Evolutionary conservation across 2,888 invertebrate species (phyloP).

Genomic region (Thymelicus lineola): DNA sequence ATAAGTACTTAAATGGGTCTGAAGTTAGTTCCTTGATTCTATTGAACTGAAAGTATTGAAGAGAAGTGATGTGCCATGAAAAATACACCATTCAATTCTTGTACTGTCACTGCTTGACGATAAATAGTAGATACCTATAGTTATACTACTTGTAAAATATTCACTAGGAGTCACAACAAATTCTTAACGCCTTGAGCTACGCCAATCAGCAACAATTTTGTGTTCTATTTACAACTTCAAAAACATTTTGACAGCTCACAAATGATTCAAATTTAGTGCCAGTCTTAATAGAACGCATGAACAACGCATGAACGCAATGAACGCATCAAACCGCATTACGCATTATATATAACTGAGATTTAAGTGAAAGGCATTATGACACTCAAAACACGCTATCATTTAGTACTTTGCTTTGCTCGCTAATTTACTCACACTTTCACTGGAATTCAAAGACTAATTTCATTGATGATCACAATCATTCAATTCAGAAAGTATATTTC

Average conservation of each 20-base stretch:
- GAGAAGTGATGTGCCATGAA: not conserved
- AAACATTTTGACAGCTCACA: not conserved
- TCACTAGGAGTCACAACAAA: too few species aligned
- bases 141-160: too few species aligned
- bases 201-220: not conserved
- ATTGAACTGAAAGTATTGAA: not conserved
- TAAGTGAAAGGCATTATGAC: constrained; percentile 24
- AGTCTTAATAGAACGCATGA: too few species aligned
- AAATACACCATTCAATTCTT: not conserved
- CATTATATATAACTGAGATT: constrained; percentile 11
- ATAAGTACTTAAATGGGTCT: not conserved
- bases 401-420: constrained; percentile 34
- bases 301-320: constrained; percentile 22
- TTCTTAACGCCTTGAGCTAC: too few species aligned
- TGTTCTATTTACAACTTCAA: not conserved
- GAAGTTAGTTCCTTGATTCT: not conserved
- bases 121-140: too few species aligned
- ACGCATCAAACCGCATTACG: constrained; percentile 17
- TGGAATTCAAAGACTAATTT: constrained; percentile 40
- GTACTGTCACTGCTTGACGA: too few species aligned
- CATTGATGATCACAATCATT: constrained; percentile 38
- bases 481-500: constrained; percentile 43
- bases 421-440: constrained; percentile 42
- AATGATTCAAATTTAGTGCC: not conserved
- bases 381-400: constrained; percentile 29